Evolutionary conservation across 35 echinoderm and acorn worm genomes (phyloP).

Genomic region (Apostichopus californicus): DNA sequence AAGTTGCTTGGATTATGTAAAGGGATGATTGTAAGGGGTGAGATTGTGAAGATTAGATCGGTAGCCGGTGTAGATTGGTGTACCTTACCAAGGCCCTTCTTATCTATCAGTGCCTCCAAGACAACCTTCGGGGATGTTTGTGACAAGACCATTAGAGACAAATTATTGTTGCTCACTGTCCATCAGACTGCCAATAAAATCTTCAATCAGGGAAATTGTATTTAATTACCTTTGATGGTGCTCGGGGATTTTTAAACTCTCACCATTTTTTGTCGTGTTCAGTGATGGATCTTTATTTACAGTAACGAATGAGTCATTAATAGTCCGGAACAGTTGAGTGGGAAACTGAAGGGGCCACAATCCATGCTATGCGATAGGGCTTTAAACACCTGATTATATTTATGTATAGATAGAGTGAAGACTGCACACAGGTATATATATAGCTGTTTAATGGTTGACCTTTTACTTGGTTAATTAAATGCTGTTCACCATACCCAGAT

Average conservation of each 20-base stretch:
- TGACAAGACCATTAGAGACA: slow-evolving; percentile 16
- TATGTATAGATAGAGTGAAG: too few species aligned
- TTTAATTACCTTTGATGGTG: slow-evolving; percentile 12
- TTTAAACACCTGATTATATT: too few species aligned
- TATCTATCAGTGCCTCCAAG: neutral
- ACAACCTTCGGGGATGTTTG: slow-evolving; percentile 5
- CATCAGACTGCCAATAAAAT: slow-evolving; percentile 40
- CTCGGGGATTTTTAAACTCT: slow-evolving; percentile 1
- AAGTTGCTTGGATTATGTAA: too few species aligned
- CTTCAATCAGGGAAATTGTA: slow-evolving; percentile 20
- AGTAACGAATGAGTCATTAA: slow-evolving; percentile 16
- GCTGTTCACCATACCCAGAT: too few species aligned
- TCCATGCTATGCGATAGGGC: too few species aligned
- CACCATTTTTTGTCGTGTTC: neutral
- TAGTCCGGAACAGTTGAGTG: neutral
- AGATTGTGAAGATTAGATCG: too few species aligned
- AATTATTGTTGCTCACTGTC: slow-evolving; percentile 36
- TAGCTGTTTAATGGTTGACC: too few species aligned
- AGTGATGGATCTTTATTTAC: neutral
- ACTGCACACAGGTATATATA: too few species aligned
- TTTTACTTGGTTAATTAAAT: too few species aligned
- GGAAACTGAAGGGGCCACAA: neutral
- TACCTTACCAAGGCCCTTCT: slow-evolving; percentile 6
- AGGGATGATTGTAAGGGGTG: too few species aligned
- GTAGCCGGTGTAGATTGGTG: neutral